phyloP scores from a whole-genome alignment of 2,888 invertebrate genomes.

The Anthrax anthrax region DNA sequence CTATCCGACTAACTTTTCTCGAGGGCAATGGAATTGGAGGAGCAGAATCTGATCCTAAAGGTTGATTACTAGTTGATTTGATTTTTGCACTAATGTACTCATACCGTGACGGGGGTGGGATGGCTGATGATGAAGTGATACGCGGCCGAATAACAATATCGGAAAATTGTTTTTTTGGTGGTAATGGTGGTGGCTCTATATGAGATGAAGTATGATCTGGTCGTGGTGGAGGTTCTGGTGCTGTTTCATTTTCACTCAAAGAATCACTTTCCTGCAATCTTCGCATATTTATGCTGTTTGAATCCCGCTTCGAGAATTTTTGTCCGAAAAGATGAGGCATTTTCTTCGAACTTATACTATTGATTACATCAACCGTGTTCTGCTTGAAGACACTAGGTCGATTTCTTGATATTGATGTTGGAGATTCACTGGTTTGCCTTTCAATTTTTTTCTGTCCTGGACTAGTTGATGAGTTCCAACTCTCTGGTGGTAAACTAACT shows the following conservation, averaged over 20 bases:
- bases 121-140: constrained; percentile 17
- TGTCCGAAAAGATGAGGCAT: constrained; percentile 35
- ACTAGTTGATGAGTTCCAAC: constrained; percentile 14
- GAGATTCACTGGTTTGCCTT: constrained; percentile 17
- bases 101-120: constrained; percentile 21
- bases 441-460: constrained; percentile 15
- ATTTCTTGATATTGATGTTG: constrained; percentile 17
- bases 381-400: constrained; percentile 26
- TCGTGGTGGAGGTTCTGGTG: constrained; percentile 34
- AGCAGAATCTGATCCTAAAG: constrained; percentile 18
- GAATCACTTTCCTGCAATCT: constrained; percentile 35
- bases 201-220: constrained; percentile 34
- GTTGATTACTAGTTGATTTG: constrained; percentile 3
- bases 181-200: constrained; percentile 56
- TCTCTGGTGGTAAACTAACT: constrained; percentile 52
- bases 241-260: constrained; percentile 33
- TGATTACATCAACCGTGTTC: constrained; percentile 36
- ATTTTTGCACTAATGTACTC: constrained; percentile 22
- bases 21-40: constrained; percentile 49
- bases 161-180: constrained; percentile 52
- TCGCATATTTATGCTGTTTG: constrained; percentile 34
- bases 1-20: constrained; percentile 36
- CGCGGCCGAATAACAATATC: constrained; percentile 39
- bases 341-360: constrained; percentile 33
- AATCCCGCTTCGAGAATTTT: constrained; percentile 32